Evolutionary conservation across 2,797 vertebrate species (phyloP).

Genomic region (Crenuchus spilurus): DNA sequence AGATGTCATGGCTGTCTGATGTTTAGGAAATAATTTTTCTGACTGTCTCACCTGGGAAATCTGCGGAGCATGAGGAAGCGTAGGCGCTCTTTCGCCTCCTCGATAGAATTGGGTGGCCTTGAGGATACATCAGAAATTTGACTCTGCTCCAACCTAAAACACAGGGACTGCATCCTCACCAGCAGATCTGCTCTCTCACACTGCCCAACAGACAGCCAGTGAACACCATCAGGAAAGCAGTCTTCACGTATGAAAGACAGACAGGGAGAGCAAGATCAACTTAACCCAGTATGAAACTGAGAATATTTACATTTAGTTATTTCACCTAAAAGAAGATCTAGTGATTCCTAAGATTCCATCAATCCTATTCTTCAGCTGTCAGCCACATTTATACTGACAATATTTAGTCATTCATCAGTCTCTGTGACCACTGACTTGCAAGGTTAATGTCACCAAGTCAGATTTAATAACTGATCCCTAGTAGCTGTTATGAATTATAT

Average conservation of each 20-base stretch:
- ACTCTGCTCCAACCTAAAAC: constrained; percentile 88
- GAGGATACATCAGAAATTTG: constrained; percentile 77
- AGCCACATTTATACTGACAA: too few relatives aligned
- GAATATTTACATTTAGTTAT: too few relatives aligned
- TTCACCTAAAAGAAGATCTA: too few relatives aligned
- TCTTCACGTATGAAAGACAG: constrained; percentile 67
- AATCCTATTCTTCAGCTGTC: too few relatives aligned
- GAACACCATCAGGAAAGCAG: constrained; percentile 90
- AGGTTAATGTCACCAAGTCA: too few relatives aligned
- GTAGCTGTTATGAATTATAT: too few relatives aligned
- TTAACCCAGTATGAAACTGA: too few relatives aligned
- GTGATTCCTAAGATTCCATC: too few relatives aligned
- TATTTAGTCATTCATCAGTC: too few relatives aligned
- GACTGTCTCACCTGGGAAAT: constrained; percentile 80
- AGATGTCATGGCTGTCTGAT: too few relatives aligned
- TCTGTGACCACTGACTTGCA: too few relatives aligned
- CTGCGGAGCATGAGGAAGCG: constrained; percentile 86
- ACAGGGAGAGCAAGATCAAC: background rate
- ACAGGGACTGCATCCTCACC: constrained; percentile 92
- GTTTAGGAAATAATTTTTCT: background rate
- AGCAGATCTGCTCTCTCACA: constrained; percentile 91
- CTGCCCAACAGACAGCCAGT: constrained; percentile 95
- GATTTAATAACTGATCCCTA: too few relatives aligned
- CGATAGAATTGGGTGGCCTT: constrained; percentile 85
- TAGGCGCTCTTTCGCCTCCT: constrained; percentile 94